A percentile compares a stretch with the other conserved stretches of the same genome.
These are phyloP conservation scores for Drosophila silvestris DNA, from an alignment of 2,888 invertebrate species.

Conservation along the genomic window DNA sequence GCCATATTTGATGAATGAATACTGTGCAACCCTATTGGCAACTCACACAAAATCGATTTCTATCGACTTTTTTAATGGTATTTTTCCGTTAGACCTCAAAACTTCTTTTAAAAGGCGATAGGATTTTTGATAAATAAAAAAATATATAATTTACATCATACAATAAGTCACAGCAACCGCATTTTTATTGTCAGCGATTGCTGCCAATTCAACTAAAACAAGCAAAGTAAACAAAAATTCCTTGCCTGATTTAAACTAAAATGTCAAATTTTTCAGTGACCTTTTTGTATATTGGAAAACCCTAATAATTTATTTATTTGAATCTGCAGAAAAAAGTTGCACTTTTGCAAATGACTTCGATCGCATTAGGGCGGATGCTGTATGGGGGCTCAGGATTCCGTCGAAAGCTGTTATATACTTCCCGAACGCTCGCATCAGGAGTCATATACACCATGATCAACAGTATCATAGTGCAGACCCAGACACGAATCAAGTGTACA, in stretches of 20 bases:
- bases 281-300: slow-evolving; percentile 46
- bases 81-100: neutral
- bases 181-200: slow-evolving; percentile 13
- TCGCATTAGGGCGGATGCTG: slow-evolving; percentile 38
- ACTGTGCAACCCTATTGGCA: neutral
- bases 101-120: neutral
- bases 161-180: slow-evolving; percentile 16
- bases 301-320: slow-evolving; percentile 30
- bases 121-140: neutral
- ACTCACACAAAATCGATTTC: neutral
- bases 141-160: neutral
- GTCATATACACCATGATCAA: slow-evolving; percentile 43
- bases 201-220: neutral
- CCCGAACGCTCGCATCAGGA: slow-evolving; percentile 40
- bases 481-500: slow-evolving; percentile 6
- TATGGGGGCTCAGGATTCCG: slow-evolving; percentile 31
- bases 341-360: slow-evolving; percentile 51
- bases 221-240: slow-evolving; percentile 14
- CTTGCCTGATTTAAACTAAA: slow-evolving; percentile 48
- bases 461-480: slow-evolving; percentile 2
- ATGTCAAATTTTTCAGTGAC: slow-evolving; percentile 70
- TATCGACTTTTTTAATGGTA: no score
- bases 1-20: slow-evolving; percentile 15
- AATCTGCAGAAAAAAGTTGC: slow-evolving; percentile 30
- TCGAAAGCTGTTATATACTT: slow-evolving; percentile 44